These are phyloP conservation scores for Pelecanoides urinatrix DNA, from an alignment of 2,113 vertebrate species.

Conservation along the genomic window DNA sequence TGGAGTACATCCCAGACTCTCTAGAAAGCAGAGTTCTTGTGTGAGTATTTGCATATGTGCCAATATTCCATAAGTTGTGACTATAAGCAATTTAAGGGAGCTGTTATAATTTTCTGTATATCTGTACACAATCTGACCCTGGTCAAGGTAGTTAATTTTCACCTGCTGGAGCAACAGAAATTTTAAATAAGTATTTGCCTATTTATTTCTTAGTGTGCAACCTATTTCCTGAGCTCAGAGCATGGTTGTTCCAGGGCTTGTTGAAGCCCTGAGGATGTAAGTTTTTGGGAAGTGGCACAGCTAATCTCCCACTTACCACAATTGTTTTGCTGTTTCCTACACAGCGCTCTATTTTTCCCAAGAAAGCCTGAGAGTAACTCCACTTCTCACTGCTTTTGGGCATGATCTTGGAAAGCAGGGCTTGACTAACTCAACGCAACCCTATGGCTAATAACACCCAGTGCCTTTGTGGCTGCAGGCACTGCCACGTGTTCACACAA, in stretches of 20 bases:
- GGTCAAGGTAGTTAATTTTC: background rate
- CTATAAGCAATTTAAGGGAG: background rate
- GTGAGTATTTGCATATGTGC: background rate
- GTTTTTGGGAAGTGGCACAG: background rate
- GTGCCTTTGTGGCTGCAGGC: background rate
- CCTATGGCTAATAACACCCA: background rate
- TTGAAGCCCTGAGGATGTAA: background rate
- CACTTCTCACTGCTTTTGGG: background rate
- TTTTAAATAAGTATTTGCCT: background rate
- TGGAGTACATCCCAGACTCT: background rate
- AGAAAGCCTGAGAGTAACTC: background rate
- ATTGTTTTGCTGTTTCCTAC: background rate
- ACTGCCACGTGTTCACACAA: background rate
- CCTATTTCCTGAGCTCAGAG: background rate
- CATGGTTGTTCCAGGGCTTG: background rate
- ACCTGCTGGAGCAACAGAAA: background rate
- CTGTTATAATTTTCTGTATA: background rate
- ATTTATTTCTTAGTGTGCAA: background rate
- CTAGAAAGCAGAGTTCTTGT: background rate
- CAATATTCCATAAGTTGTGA: background rate
- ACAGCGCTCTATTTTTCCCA: background rate
- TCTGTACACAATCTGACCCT: background rate
- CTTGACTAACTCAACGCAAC: background rate
- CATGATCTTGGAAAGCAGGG: background rate
- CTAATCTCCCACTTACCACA: background rate